Percentiles rank a stretch among this genome's conserved stretches.
Evolutionary conservation across 2,888 invertebrate species (phyloP).

Genomic region (Stramonita haemastoma): DNA sequence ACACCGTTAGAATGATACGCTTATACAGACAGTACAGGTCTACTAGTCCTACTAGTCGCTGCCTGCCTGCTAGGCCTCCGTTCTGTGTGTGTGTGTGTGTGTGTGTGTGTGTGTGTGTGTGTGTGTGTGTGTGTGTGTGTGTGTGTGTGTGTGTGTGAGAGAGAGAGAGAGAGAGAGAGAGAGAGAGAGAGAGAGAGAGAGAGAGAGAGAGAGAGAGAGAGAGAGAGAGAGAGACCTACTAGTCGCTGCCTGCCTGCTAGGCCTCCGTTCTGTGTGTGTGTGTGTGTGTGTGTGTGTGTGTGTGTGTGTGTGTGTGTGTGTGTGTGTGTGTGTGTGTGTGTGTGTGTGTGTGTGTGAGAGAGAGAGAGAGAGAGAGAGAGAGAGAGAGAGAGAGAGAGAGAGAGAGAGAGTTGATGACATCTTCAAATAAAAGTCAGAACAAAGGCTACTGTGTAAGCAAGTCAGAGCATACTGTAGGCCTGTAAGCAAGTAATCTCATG

Average conservation of each 20-base stretch:
- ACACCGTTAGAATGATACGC: too few relatives aligned
- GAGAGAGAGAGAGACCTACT: neutral
- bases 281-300: neutral
- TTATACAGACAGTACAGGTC: too few relatives aligned
- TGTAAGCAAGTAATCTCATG: too few relatives aligned
- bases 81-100: neutral
- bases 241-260: too few relatives aligned
- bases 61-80: too few relatives aligned
- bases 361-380: conserved; percentile 36
- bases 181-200: neutral
- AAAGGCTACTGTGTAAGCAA: too few relatives aligned
- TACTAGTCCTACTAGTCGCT: too few relatives aligned
- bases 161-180: too few relatives aligned
- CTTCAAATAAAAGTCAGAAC: too few relatives aligned
- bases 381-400: neutral
- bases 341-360: too few relatives aligned
- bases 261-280: neutral
- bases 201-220: neutral
- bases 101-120: neutral
- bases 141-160: neutral
- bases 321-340: neutral
- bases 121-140: neutral
- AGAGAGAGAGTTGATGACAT: too few relatives aligned
- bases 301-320: neutral
- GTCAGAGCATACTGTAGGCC: too few relatives aligned